phyloP scores from a whole-genome alignment of 2,113 vertebrate genomes.

The Corvus cornix region DNA sequence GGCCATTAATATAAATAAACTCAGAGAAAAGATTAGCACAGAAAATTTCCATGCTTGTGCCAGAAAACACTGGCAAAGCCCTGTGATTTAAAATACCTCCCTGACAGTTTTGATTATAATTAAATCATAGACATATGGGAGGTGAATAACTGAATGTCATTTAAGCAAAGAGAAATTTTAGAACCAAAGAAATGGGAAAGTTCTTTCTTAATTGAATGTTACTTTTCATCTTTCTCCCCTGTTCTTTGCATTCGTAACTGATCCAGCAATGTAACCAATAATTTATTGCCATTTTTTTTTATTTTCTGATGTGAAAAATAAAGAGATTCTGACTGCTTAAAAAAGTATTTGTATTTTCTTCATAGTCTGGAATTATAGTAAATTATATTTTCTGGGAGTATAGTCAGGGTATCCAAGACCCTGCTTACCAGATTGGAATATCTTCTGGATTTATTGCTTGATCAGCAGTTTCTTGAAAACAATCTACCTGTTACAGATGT shows the following conservation, averaged over 20 bases:
- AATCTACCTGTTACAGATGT: background rate
- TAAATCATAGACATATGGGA: slow-evolving; percentile 71
- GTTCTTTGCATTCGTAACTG: background rate
- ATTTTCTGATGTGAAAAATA: background rate
- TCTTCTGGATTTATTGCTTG: background rate
- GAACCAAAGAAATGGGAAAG: background rate
- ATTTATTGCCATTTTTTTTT: background rate
- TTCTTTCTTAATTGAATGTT: background rate
- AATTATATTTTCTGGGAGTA: background rate
- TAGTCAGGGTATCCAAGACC: background rate
- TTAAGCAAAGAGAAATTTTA: slow-evolving; percentile 35
- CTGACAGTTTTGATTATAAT: slow-evolving; percentile 70
- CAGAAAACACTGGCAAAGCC: slow-evolving; percentile 51
- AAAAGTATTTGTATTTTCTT: background rate
- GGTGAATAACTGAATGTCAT: slow-evolving; percentile 42
- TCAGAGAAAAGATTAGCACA: slow-evolving; percentile 57
- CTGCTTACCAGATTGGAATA: background rate
- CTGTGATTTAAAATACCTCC: slow-evolving; percentile 66
- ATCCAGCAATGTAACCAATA: background rate
- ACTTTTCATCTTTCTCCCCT: background rate
- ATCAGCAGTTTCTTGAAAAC: background rate
- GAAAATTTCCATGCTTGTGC: slow-evolving; percentile 34
- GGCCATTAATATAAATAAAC: slow-evolving; percentile 67
- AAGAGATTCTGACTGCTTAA: background rate
- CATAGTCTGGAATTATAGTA: background rate